Conservation (phyloP, 1,140 invertebrate species). For the Tetramorium parvispinum region DNA sequence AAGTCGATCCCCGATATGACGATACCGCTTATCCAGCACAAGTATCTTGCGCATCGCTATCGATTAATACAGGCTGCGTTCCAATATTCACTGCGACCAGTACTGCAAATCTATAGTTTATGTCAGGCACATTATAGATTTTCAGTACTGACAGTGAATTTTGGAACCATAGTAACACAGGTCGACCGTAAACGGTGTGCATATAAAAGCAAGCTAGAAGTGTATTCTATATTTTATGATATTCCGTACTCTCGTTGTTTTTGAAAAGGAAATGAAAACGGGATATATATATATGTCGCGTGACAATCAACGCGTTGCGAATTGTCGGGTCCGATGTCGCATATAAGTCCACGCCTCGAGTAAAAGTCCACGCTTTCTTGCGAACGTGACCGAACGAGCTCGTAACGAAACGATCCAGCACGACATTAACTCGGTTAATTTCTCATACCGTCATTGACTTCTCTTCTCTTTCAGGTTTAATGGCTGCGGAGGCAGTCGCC, state of each 20-base stretch:
- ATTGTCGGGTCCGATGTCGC: background rate
- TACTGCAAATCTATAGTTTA: no score
- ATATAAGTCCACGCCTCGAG: slow-evolving; percentile 3
- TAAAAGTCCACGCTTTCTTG: slow-evolving; percentile 54
- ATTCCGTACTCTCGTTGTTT: background rate
- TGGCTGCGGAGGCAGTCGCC: slow-evolving; percentile 84
- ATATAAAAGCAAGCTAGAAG: background rate
- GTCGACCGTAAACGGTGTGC: background rate
- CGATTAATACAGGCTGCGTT: background rate
- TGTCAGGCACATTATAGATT: no score
- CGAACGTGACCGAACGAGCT: background rate
- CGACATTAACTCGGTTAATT: slow-evolving; percentile 53
- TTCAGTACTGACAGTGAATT: no score
- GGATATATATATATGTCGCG: background rate
- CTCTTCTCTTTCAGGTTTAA: slow-evolving; percentile 78
- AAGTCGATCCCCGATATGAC: slow-evolving; percentile 48
- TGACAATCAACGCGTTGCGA: background rate
- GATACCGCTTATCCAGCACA: slow-evolving; percentile 50
- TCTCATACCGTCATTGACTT: slow-evolving; percentile 59
- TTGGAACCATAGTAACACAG: no score
- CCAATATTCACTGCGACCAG: no score
- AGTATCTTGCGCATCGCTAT: background rate
- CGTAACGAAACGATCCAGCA: slow-evolving; percentile 4
- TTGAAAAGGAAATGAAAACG: background rate
- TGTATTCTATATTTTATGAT: background rate